Evolutionary conservation across 1,140 invertebrate species (phyloP), one percentile per base, ranked within the genome.

Genomic region (Anoplophora glabripennis): DNA sequence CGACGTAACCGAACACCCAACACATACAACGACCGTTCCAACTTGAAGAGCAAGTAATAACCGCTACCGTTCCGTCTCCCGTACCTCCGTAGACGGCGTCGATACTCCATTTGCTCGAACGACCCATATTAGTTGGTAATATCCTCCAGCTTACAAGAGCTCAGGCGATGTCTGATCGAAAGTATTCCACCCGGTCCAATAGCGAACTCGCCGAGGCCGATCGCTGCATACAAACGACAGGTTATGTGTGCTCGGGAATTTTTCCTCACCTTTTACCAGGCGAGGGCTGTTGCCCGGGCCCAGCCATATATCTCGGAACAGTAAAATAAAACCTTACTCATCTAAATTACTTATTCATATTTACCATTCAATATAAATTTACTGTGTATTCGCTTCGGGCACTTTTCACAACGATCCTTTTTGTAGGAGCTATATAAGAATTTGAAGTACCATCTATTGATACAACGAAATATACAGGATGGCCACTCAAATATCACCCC

Each of bases 161-260:
- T 59, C 57, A 42, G 59, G 52, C 44, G 59, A 56, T 61, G 61
- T 63, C 61, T 63, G 61, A 63, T 59, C 61, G 61, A 63, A 63
- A 63, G 61, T 63, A 63, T 63, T 63, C 61, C 61, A 44, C 52
- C 21, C 21, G 57, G 61, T 47, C 61, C 61, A 63, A 63, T 63
- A 63, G 61, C 61, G 53, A 58, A 47, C 52, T 53, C 21, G 51
- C 47, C 38, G 45, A 52, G 51, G 42, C 45, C 57, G 53, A 47
- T 53, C 61, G 59, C 59, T 63, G 61, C 61, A 63, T 63, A 63
- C 57, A 63, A 63, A 63, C 57, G 56, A 63, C 61, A 41, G 28
- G 52, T 63, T 63, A 59, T 59, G 54, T 51, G 61, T 63, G 44
- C 45, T 47, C 41, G 40, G 51, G 37, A 49, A 53, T 44, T 14